Conservation (phyloP, 1,140 invertebrate species). For the Phenacoccus solenopsis region DNA sequence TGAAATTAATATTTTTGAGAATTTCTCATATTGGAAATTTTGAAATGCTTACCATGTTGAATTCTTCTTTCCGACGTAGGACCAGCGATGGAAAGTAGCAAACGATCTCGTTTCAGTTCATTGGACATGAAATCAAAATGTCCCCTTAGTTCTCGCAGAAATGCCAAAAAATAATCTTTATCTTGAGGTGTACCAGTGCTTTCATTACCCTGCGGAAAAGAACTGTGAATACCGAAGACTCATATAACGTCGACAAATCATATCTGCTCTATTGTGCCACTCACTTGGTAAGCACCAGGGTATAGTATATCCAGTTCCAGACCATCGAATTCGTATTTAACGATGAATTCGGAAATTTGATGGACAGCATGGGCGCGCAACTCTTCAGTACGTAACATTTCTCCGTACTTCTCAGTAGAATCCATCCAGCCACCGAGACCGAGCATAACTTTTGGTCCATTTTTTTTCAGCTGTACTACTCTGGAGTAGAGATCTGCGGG, state of each 20-base stretch:
- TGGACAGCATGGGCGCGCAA: not conserved
- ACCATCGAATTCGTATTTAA: not conserved
- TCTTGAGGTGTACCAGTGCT: not conserved
- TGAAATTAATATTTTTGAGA: no score
- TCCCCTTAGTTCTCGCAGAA: not conserved
- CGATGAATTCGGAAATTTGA: not conserved
- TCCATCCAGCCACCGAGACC: constrained; percentile 81
- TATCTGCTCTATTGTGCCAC: not conserved
- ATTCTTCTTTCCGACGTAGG: not conserved
- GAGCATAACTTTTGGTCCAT: constrained; percentile 44
- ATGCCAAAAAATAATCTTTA: not conserved
- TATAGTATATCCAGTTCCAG: not conserved
- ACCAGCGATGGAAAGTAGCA: not conserved
- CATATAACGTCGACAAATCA: no score
- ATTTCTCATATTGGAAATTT: no score
- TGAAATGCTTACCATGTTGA: no score
- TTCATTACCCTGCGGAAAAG: not conserved
- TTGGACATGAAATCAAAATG: not conserved
- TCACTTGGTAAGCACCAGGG: not conserved
- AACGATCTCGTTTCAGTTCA: not conserved
- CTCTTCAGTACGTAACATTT: not conserved
- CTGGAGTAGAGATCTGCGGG: not conserved
- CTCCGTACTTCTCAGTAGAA: constrained; percentile 37
- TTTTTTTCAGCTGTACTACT: not conserved
- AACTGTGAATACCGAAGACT: no score